Evolutionary conservation across 2,113 vertebrate genomes (phyloP), one percentile per base, ranked within the genome.

Genomic region (Pterocles orientalis): DNA sequence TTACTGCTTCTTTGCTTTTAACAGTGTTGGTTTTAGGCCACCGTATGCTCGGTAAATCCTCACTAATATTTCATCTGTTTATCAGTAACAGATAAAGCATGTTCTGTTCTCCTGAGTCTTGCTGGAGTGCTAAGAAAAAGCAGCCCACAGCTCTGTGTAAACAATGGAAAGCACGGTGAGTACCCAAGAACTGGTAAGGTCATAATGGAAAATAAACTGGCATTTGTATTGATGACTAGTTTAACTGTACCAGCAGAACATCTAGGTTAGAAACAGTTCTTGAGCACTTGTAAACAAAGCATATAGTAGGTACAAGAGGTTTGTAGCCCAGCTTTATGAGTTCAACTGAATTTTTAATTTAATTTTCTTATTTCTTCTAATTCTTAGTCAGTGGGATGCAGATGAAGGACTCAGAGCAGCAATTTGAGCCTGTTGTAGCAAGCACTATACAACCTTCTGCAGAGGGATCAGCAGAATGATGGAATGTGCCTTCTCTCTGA

Each of bases 101-200:
- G 86, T 91, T 87, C 93, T 94, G 88, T 87, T 93, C 82, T 82
- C 62, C 61, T 13, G 15, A 53, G 54, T 68, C 57, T 77, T 90
- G 31, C 77, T 89, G 58, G n/a, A 82, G 79, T 18, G n/a, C 83
- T 83, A 82, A 82, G 82, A 33, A 88, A 93, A 85, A 80, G 47
- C 65, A 58, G 41, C 57, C 33, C 61, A 62, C 69, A 70, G n/a
- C 70, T 60, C 56, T 73, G 71, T 9, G 12, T 87, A 93, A 93
- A 94, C 82, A 89, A 31, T 54, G 62, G 79, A 95, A 92, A 93
- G 70, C 86, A 94, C 93, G 91, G 54, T 2, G n/a, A 90, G 94
- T 93, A 58, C 85, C 34, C 62, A 87, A 83, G 79, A 90, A 88
- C 80, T 72, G 62, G 29, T 26, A 65, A 93, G 80, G 65, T 86